phyloP scores from a whole-genome alignment of 2,797 vertebrate species.

The Xiphophorus birchmanni region DNA sequence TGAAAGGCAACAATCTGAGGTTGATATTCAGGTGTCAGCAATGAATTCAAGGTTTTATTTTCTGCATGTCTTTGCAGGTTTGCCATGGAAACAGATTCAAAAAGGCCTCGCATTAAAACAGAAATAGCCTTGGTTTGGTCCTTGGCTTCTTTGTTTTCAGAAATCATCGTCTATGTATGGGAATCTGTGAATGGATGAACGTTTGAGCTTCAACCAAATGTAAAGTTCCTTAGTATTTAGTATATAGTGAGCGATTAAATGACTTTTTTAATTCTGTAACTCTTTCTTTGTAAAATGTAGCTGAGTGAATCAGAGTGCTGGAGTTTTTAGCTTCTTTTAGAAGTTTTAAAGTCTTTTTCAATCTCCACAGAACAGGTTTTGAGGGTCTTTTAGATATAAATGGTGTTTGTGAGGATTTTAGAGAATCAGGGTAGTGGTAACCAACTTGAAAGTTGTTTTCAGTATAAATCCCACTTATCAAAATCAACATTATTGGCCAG shows the following conservation, averaged over 20 bases:
- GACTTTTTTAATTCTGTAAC: background rate
- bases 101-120: background rate
- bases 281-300: background rate
- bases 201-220: background rate
- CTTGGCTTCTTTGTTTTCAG: background rate
- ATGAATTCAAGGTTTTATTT: background rate
- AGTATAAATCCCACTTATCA: too few species aligned
- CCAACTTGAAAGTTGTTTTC: too few species aligned
- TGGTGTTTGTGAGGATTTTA: too few species aligned
- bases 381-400: too few species aligned
- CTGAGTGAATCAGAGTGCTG: background rate
- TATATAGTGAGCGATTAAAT: background rate
- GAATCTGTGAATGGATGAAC: background rate
- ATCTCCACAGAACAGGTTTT: too few species aligned
- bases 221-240: background rate
- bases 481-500: too few species aligned
- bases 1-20: background rate
- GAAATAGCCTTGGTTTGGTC: background rate
- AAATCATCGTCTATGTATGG: background rate
- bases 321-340: too few species aligned
- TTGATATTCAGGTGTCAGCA: background rate
- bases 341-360: too few species aligned
- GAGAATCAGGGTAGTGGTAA: too few species aligned
- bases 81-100: slow-evolving; percentile 8
- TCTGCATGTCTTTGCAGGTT: background rate